Evolutionary conservation across 2,113 vertebrate genomes (phyloP), one percentile per base, ranked within the genome.

Genomic region (Camelus bactrianus): DNA sequence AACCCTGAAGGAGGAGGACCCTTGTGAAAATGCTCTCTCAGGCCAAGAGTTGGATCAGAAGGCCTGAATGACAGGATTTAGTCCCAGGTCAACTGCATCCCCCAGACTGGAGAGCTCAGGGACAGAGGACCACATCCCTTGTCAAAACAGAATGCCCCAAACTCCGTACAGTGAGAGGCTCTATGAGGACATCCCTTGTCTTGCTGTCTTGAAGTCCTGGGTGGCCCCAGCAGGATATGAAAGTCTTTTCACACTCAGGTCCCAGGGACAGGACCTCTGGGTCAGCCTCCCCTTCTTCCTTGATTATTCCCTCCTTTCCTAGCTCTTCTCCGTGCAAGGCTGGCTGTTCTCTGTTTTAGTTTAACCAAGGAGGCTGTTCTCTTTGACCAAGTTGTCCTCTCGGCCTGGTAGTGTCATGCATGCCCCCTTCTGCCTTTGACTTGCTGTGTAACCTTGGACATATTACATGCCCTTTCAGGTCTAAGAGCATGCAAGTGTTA

Each of bases 321-420:
- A 52, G 12, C 14, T 50, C 17, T 81, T 89, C 48, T 91, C 52
- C 70, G 20, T 32, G 20, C 10, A 89, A 79, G n/a, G 46, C 54
- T 69, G 22, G 13, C 62, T 73, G 32, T 14, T 88, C 58, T 93
- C 35, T 91, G 48, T 77, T 95, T 65, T 54, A 72, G 46, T 50
- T 95, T 91, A 91, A 94, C 70, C 52, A 69, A 83, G 58, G n/a
- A 93, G 26, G 10, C 16, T 65, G 62, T 77, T 94, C 42, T 90
- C 70, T 90, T 83, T 42, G 24, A 28, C 52, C 48, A 81, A 48
- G 4, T 69, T 89, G 50, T 62, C 35, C 42, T 62, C 64, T 32
- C 42, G 46, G 28, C 69, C 48, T 32, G 16, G 9, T 52, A n/a
- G 54, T 42, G n/a, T 42, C 54, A 91, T 46, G 15, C 2, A 10